Percentiles rank a stretch among this genome's conserved stretches.
Evolutionary conservation across 30 jellyfish, hydroid and myxozoan genomes (phyloP).

Genomic region (Chrysaora quinquecirrha): DNA sequence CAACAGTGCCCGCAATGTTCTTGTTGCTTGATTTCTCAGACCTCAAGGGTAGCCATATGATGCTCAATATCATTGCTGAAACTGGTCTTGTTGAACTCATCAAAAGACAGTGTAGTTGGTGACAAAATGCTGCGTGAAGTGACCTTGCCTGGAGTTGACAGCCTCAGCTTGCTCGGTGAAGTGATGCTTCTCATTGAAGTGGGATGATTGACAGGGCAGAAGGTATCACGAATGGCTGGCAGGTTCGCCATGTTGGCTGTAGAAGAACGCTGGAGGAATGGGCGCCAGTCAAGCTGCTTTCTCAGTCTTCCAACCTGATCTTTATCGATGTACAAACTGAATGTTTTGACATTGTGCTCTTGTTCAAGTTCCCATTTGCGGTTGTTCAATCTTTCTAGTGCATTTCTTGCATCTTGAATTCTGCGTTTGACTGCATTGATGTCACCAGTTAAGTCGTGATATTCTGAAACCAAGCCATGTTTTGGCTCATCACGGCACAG

Average conservation of each 20-base stretch:
- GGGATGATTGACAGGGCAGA: conserved; percentile 65
- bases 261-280: conserved; percentile 56
- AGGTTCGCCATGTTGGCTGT: conserved; percentile 46
- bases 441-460: conserved; percentile 65
- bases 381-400: conserved; percentile 61
- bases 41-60: background rate
- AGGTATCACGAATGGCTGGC: conserved; percentile 66
- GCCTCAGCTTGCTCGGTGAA: conserved; percentile 57
- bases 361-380: conserved; percentile 72
- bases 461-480: conserved; percentile 61
- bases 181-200: conserved; percentile 60
- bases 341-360: conserved; percentile 71
- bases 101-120: background rate
- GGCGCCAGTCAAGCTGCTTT: conserved; percentile 73
- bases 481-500: conserved; percentile 75
- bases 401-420: conserved; percentile 66
- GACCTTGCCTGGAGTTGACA: conserved; percentile 46
- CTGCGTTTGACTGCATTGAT: conserved; percentile 63
- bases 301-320: conserved; percentile 67
- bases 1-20: no score
- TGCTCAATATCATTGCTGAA: background rate
- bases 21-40: no score
- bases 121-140: background rate
- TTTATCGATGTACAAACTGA: conserved; percentile 70
- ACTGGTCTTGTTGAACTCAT: background rate